Percentiles rank a stretch among this genome's conserved stretches.
These are phyloP conservation scores for Hemistola chrysoprasaria DNA, from an alignment of 2,888 invertebrate species.

Conservation along the genomic window DNA sequence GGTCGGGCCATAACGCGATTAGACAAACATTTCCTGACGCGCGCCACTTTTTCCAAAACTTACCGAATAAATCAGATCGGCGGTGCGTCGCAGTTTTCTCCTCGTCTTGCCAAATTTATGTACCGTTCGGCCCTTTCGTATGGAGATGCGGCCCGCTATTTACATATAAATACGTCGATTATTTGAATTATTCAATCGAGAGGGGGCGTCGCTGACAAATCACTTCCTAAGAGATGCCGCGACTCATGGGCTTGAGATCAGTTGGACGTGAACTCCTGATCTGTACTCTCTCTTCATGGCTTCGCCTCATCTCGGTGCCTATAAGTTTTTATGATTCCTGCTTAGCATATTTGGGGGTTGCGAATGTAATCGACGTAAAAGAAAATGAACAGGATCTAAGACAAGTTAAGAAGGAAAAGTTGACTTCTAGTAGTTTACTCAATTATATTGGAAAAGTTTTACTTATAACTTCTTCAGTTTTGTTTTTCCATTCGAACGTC, in stretches of 20 bases:
- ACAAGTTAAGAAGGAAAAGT: too few species aligned
- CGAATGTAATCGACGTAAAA: constrained; percentile 16
- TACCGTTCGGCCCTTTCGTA: constrained; percentile 82
- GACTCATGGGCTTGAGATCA: constrained; percentile 69
- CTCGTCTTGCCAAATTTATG: constrained; percentile 81
- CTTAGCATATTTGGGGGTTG: constrained; percentile 35
- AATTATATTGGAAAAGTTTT: too few species aligned
- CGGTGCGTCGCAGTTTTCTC: constrained; percentile 80
- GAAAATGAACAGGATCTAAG: too few species aligned
- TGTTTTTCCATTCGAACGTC: too few species aligned
- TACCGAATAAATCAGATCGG: constrained; percentile 79
- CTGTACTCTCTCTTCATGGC: neutral
- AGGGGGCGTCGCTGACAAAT: constrained; percentile 82
- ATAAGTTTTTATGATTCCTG: constrained; percentile 43
- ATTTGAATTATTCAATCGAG: constrained; percentile 83
- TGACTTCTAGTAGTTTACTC: too few species aligned
- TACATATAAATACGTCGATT: constrained; percentile 83
- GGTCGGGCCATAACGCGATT: constrained; percentile 76
- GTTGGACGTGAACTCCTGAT: constrained; percentile 59
- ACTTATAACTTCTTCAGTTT: too few species aligned
- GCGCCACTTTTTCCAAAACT: constrained; percentile 79
- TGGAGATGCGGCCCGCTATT: constrained; percentile 81
- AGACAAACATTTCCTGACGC: constrained; percentile 81
- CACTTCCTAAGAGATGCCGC: constrained; percentile 80
- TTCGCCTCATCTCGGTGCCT: constrained; percentile 18